Evolutionary conservation across 2,888 invertebrate species (phyloP), one percentile per base, ranked within the genome.

Genomic region (Resseliella maxima): DNA sequence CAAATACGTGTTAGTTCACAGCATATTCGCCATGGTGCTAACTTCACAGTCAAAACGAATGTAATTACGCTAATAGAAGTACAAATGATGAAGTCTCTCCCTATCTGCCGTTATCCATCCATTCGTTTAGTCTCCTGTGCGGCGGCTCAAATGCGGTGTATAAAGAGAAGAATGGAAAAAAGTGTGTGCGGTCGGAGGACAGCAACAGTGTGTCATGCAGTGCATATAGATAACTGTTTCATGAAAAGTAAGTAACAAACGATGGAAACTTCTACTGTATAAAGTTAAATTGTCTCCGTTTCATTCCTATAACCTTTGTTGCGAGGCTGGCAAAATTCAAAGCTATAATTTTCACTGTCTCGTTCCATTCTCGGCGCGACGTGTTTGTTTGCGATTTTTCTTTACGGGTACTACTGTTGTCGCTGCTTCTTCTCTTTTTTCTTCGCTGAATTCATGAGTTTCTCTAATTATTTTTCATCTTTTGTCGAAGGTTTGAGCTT

Each of bases 81-180:
- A 83, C 83, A 83, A 38, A 83, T 83, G 83, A 83, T 83, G 83
- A 83, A 83, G 83, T 83, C 38, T 83, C 83, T 6, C 38, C 38
- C 38, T 2, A 38, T 83, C n/a, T 83, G 38, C 36, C 12, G 5
- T 5, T n/a, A n/a, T 83, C 24, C 83, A 38, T 24, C 41, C 38
- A 21, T 83, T 83, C 24, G 12, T 24, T 10, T 41, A 41, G n/a
- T 15, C 38, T 38, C 38, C 10, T n/a, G n/a, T 59, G 24, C 24
- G 15, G 24, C 24, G 0, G n/a, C 24, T 15, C n/a, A 6, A 21
- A 36, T 81, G 81, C 50, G n/a, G 38, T 38, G 83, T n/a, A 83
- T 8, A 15, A 15, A 8, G 18, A 50, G 18, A 50, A 18, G 18
- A n/a, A n/a, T n/a, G n/a, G n/a, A 50, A 50, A 83, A 38, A 15